These are phyloP conservation scores for Agrilus planipennis DNA, from an alignment of 1,140 invertebrate genomes.

Conservation along the genomic window DNA sequence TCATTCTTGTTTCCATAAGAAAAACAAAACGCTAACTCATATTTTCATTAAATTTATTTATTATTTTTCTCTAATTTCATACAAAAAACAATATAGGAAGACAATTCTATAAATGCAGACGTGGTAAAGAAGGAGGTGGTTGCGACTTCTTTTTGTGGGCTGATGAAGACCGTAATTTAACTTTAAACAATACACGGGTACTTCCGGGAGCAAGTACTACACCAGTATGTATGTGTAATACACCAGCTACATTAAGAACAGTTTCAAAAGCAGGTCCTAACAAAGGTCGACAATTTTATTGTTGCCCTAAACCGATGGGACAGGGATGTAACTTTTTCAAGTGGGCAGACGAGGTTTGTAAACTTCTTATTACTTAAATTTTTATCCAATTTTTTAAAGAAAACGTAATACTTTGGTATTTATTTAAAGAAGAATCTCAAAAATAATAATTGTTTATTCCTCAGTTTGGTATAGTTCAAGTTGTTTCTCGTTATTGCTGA, in stretches of 20 bases:
- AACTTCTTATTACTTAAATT: constrained; percentile 5
- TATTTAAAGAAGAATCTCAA: not conserved
- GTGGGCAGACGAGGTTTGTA: constrained; percentile 69
- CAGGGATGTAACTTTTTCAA: constrained; percentile 74
- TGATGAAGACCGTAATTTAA: constrained; percentile 30
- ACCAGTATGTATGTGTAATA: constrained; percentile 39
- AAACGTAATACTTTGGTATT: constrained; percentile 1
- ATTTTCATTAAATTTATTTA: too few species aligned
- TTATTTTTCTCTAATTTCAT: too few species aligned
- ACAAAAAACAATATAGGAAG: too few species aligned
- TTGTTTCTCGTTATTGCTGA: not conserved
- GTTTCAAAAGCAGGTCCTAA: constrained; percentile 78
- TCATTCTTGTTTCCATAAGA: too few species aligned
- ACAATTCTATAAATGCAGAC: constrained; percentile 65
- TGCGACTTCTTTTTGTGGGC: constrained; percentile 74
- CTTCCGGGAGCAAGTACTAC: not conserved
- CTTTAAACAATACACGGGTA: constrained; percentile 13
- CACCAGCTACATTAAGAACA: constrained; percentile 43
- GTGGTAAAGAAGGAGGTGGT: constrained; percentile 34
- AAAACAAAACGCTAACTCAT: too few species aligned
- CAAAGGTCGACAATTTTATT: constrained; percentile 69
- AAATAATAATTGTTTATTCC: too few species aligned
- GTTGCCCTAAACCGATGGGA: constrained; percentile 55
- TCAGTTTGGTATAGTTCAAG: too few species aligned
- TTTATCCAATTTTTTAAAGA: not conserved